Evolutionary conservation across 1,140 invertebrate species (phyloP), one percentile per base, ranked within the genome.

Genomic region (Hypsibius dujardini): DNA sequence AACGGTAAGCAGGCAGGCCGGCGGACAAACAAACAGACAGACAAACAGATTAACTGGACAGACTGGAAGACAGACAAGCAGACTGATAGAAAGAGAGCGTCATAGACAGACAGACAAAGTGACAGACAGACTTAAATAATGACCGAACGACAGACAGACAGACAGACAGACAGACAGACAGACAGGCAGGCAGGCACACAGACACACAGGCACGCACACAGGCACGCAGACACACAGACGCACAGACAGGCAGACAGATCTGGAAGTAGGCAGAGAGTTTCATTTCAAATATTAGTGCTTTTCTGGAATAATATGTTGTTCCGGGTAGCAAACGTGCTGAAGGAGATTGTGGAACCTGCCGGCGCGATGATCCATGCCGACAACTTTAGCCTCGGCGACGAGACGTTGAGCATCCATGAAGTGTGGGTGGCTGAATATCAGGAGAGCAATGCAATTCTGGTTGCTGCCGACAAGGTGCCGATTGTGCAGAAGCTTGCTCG

Each of bases 361-460:
- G 95, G 95, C 47, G 95, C 93, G 0, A 83, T 93, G 0, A 93
- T 98, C 69, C 90, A 88, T 75, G 87, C 88, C 0, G 86, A 88
- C 71, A 84, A 86, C 76, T 95, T 98, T 78, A 86, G 92, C 73
- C 80, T 98, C 7, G 95, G 93, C 3, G 95, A 98, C 82, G 89
- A 90, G 0, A 96, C 91, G 3, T 88, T 98, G 14, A 93, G 86
- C 69, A 87, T 90, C 0, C 78, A 96, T 71, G 95, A 98, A 78
- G 79, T 98, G 2, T 98, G 95, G 95, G 93, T 92, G 0, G 95
- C 94, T 0, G 95, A 98, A 78, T 98, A 97, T 77, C 95, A 98
- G 81, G 95, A 98, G 80, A 95, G 89, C 74, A 87, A 97, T 79
- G 94, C 93, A 0, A 81, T 95, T 59, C 79, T 96, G 0, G 88